Evolutionary conservation across 1,140 invertebrate genomes (phyloP).

Genomic region (Metopolophium dirhodum): DNA sequence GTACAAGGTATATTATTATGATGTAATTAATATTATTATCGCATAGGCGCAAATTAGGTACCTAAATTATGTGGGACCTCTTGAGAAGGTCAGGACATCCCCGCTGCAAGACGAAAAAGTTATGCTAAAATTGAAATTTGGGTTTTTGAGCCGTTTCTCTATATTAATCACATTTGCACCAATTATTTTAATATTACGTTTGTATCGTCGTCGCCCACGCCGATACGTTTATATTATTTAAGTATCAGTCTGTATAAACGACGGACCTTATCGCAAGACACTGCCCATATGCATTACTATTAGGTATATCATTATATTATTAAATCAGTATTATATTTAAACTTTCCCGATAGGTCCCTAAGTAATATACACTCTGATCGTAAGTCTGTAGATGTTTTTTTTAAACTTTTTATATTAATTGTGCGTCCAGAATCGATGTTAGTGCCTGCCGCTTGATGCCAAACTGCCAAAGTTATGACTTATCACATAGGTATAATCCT

Average conservation of each 20-base stretch:
- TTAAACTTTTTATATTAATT: too few relatives aligned
- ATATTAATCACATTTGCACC: not conserved
- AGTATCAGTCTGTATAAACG: not conserved
- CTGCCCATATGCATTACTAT: not conserved
- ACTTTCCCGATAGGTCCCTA: not conserved
- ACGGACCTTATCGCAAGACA: not conserved
- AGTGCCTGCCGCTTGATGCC: too few relatives aligned
- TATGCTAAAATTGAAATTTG: not conserved
- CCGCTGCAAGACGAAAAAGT: not conserved
- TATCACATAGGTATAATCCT: too few relatives aligned
- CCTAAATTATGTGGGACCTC: not conserved
- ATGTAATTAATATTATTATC: not conserved
- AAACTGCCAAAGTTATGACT: too few relatives aligned
- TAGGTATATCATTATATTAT: not conserved
- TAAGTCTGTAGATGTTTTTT: not conserved
- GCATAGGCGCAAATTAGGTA: not conserved
- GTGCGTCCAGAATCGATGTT: too few relatives aligned
- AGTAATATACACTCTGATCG: not conserved
- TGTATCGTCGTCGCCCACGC: not conserved
- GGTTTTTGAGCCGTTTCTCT: not conserved
- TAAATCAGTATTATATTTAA: too few relatives aligned
- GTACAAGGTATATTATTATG: not conserved
- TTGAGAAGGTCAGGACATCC: not conserved
- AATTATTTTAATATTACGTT: not conserved
- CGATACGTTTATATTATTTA: not conserved